phyloP scores from a whole-genome alignment of 2,113 vertebrate genomes.

The Siniperca chuatsi region DNA sequence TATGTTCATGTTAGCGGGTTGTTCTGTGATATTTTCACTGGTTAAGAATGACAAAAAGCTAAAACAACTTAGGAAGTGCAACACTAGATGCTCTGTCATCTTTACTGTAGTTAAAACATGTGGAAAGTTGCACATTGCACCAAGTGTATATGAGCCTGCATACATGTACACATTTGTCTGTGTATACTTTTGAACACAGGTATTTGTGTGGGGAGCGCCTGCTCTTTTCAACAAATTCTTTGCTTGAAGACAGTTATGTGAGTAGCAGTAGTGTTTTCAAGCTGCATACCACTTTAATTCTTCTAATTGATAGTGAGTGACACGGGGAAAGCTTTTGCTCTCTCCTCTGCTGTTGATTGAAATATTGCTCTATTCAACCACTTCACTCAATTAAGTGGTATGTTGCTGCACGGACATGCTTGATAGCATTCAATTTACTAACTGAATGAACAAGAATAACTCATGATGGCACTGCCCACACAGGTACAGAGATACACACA shows the following conservation, averaged over 20 bases:
- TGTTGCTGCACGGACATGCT: constrained; percentile 66
- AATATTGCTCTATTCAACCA: constrained; percentile 70
- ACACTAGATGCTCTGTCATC: too few species aligned
- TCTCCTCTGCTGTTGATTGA: constrained; percentile 57
- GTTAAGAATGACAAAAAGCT: neutral
- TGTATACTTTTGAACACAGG: neutral
- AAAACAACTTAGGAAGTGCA: neutral
- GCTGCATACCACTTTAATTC: constrained; percentile 43
- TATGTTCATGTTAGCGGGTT: too few species aligned
- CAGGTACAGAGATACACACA: constrained; percentile 16
- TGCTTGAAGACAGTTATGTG: neutral
- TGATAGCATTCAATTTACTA: constrained; percentile 64
- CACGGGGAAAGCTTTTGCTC: constrained; percentile 15
- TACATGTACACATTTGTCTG: neutral
- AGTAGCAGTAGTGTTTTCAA: neutral
- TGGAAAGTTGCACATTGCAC: too few species aligned
- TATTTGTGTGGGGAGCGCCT: neutral
- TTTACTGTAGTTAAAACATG: too few species aligned
- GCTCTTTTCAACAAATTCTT: neutral
- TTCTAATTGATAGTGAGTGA: constrained; percentile 65
- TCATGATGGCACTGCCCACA: constrained; percentile 25
- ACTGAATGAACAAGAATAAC: constrained; percentile 56
- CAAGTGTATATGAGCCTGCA: neutral
- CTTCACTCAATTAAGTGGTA: constrained; percentile 73
- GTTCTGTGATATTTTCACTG: too few species aligned